These are phyloP conservation scores for Lasioglossum lativentre DNA, from an alignment of 2,888 invertebrate genomes.

Conservation along the genomic window DNA sequence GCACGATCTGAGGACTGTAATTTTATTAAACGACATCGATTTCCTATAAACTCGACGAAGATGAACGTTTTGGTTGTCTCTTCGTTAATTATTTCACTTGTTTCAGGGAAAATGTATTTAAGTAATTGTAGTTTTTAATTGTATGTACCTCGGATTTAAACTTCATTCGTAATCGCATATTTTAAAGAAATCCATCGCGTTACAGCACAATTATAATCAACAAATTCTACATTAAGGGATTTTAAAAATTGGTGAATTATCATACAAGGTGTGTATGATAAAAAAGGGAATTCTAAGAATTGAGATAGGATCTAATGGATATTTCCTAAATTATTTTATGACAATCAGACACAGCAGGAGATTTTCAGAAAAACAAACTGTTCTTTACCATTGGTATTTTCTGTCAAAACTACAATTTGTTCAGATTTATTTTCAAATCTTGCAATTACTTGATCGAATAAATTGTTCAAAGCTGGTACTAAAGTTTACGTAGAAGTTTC, in stretches of 20 bases:
- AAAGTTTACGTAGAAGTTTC: background rate
- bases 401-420: background rate
- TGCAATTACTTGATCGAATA: background rate
- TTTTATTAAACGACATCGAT: constrained; percentile 18
- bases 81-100: background rate
- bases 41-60: background rate
- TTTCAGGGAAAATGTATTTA: background rate
- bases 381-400: background rate
- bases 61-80: background rate
- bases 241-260: background rate
- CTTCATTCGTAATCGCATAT: no score
- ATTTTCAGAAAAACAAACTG: background rate
- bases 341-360: no score
- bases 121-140: no score
- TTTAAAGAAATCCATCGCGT: no score
- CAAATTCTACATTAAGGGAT: no score
- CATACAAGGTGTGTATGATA: background rate
- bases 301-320: background rate
- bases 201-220: no score
- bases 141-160: no score
- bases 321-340: background rate
- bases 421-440: background rate
- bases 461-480: background rate
- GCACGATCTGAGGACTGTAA: background rate
- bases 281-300: background rate